Conservation (phyloP, 2,113 vertebrate species). For the Gasterosteus nipponicus region DNA sequence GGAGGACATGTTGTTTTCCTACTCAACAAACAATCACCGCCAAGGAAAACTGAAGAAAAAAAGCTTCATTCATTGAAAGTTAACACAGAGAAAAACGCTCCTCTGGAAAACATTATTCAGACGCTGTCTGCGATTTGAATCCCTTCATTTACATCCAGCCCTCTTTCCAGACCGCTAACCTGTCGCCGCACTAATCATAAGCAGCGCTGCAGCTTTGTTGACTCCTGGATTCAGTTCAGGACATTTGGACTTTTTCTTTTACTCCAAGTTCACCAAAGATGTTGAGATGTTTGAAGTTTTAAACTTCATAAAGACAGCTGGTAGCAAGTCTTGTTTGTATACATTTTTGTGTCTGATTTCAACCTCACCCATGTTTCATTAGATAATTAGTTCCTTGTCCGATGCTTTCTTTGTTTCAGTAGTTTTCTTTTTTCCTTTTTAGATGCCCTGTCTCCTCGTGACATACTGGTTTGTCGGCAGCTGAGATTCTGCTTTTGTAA, state of each 20-base stretch:
- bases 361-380: background rate
- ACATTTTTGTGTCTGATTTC: no score
- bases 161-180: constrained; percentile 8
- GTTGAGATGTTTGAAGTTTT: background rate
- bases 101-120: constrained; percentile 34
- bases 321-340: no score
- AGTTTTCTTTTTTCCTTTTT: background rate
- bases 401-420: background rate
- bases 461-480: background rate
- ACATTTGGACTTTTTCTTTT: background rate
- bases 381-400: background rate
- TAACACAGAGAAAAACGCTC: constrained; percentile 15
- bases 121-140: constrained; percentile 33
- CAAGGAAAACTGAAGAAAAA: constrained; percentile 40
- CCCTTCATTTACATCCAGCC: constrained; percentile 3
- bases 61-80: constrained; percentile 47
- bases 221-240: background rate
- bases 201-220: background rate
- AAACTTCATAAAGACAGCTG: background rate
- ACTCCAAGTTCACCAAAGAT: background rate
- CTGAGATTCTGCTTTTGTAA: background rate
- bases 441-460: background rate
- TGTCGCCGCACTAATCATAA: constrained; percentile 7
- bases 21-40: constrained; percentile 15
- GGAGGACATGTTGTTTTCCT: constrained; percentile 61